phyloP scores from a whole-genome alignment of 2,113 vertebrate species.

The Saguinus midas region DNA sequence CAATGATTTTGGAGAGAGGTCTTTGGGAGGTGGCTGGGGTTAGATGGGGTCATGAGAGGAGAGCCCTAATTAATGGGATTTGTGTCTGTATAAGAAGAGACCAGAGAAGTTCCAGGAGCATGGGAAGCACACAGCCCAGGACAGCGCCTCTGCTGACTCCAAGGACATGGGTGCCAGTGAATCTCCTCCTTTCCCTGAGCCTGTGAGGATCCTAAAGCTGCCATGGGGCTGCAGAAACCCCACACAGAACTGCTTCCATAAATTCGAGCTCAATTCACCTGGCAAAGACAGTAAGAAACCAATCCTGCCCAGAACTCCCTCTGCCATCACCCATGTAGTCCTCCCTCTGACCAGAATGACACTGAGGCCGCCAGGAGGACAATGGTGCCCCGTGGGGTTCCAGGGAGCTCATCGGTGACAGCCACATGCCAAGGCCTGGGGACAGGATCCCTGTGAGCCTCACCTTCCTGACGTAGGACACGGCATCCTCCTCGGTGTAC shows the following conservation, averaged over 20 bases:
- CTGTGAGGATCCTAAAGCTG: not conserved
- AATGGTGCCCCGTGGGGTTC: too few relatives aligned
- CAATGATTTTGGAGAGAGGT: not conserved
- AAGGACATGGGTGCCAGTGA: not conserved
- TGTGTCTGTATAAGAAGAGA: not conserved
- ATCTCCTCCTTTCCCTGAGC: not conserved
- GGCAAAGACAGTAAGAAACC: not conserved
- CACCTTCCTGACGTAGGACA: constrained; percentile 98
- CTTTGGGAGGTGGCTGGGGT: not conserved
- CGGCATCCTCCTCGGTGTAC: constrained; percentile 97
- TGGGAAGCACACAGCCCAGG: accelerated
- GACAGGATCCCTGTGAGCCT: not conserved
- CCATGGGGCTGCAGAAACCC: not conserved
- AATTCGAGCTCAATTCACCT: not conserved
- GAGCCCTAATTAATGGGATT: not conserved
- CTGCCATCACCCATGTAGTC: not conserved
- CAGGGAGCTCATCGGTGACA: too few relatives aligned
- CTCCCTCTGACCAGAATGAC: not conserved
- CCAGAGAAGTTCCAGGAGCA: not conserved
- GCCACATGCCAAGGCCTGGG: not conserved
- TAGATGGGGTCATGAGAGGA: not conserved
- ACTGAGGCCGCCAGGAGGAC: not conserved
- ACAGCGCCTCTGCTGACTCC: not conserved
- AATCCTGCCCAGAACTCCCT: not conserved
- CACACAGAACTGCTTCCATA: not conserved